Base-by-base conservation (phyloP, 2,113 vertebrate genomes). In the Orycteropus afer region DNA sequence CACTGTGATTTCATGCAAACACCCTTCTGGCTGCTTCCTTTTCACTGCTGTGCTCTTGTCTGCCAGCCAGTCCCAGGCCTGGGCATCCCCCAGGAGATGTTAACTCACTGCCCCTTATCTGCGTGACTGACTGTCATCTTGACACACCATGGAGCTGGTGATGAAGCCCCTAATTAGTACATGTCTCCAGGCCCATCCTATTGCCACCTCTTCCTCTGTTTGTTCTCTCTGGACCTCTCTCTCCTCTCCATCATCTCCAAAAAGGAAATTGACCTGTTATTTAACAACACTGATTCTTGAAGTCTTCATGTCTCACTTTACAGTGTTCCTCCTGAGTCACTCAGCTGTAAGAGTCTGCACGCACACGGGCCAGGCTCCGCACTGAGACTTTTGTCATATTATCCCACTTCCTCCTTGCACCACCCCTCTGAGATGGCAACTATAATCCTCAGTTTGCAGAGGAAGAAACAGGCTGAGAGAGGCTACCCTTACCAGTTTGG, bases 51-150 rank as follows among this genome's bases (percentile, higher is more conserved):
- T 86, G 97, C 99, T 99, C 99, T 99, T 99, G 98, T 99, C 98
- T 99, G 99, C 99, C 99, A 99, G 98, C 97, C 97, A 90, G 97
- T 98, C 98, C 65, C 79, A 34, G 98, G 98, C 98, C 98, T 91
- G 95, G 98, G 98, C 98, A 98, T 98, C 98, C 99, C 98, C 88
- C 97, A 96, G 99, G 99, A 99, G 98, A 99, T 99, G 99, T 99
- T 99, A 99, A 98, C 98, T 99, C 99, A 93, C 98, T 98, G 99
- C 98, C 98, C 98, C 98, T 99, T 99, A 99, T 99, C 99, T 99
- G 99, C 99, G 98, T 99, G 99, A 99, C 99, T 99, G 99, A 99
- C 99, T 99, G 99, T 99, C 99, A 99, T 98, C 98, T 98, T 99
- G 98, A 99, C 99, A 99, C 99, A 99, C 99, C 99, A 98, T 96